A percentile compares a stretch with the other conserved stretches of the same genome.
Evolutionary conservation across 2,113 vertebrate species (phyloP).

Genomic region (Podarcis raffonei): DNA sequence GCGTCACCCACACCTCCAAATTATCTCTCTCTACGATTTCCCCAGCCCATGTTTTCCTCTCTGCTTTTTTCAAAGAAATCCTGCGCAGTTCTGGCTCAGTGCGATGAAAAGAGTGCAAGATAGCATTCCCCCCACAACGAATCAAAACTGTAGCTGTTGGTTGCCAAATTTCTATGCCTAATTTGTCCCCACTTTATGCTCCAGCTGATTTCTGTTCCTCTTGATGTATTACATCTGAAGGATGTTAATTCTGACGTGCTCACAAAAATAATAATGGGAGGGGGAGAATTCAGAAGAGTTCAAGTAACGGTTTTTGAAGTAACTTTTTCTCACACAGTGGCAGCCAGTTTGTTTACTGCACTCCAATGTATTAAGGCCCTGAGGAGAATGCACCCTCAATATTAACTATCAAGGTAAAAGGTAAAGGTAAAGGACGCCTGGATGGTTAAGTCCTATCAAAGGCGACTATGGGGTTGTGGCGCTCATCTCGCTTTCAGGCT

Average conservation of each 20-base stretch:
- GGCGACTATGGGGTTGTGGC: too few species aligned
- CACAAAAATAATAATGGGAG: constrained; percentile 28
- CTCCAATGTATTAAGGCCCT: constrained; percentile 30
- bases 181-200: constrained; percentile 56
- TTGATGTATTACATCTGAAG: constrained; percentile 60
- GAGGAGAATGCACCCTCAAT: constrained; percentile 33
- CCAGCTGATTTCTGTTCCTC: constrained; percentile 59
- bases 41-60: neutral
- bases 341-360: constrained; percentile 47
- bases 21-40: neutral
- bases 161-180: constrained; percentile 40
- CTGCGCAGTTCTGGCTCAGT: neutral
- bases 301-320: constrained; percentile 43
- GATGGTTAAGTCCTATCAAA: too few species aligned
- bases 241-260: constrained; percentile 52
- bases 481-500: too few species aligned
- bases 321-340: neutral
- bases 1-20: neutral
- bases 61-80: neutral
- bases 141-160: neutral
- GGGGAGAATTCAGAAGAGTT: constrained; percentile 27
- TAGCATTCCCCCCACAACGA: neutral
- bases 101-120: neutral
- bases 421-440: too few species aligned
- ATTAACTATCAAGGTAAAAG: neutral